Evolutionary conservation across 2,888 invertebrate genomes (phyloP).

Genomic region (Orgyia antiqua): DNA sequence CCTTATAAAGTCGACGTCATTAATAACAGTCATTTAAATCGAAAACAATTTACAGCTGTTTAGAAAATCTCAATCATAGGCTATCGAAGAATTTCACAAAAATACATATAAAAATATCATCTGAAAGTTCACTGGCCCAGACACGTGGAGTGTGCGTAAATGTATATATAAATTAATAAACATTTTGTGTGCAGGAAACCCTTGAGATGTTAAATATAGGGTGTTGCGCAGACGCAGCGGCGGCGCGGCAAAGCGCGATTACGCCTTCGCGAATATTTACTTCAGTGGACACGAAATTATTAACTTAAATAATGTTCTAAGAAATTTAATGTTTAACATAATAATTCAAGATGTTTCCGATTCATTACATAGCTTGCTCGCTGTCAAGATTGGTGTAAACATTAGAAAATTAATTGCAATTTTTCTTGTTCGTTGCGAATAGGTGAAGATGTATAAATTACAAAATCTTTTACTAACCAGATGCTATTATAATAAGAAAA

Average conservation of each 20-base stretch:
- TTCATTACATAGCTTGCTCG: constrained; percentile 27
- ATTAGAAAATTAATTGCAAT: constrained; percentile 13
- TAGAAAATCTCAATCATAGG: constrained; percentile 26
- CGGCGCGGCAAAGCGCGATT: constrained; percentile 39
- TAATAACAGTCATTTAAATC: too few relatives aligned
- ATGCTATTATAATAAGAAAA: too few relatives aligned
- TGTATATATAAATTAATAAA: constrained; percentile 69
- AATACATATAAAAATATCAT: constrained; percentile 41
- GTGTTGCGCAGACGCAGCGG: constrained; percentile 55
- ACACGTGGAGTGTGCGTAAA: constrained; percentile 64
- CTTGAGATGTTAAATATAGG: constrained; percentile 70
- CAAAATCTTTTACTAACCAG: too few relatives aligned
- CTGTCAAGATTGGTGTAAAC: constrained; percentile 32
- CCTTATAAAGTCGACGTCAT: too few relatives aligned
- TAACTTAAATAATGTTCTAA: constrained; percentile 34
- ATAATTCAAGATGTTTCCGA: constrained; percentile 26
- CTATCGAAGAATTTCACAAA: constrained; percentile 33
- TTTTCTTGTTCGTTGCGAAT: constrained; percentile 9
- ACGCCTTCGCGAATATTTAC: constrained; percentile 57
- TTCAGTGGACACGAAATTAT: constrained; percentile 47
- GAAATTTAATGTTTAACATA: constrained; percentile 30
- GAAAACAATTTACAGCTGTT: constrained; percentile 16
- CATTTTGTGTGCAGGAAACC: constrained; percentile 65
- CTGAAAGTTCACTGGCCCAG: constrained; percentile 50
- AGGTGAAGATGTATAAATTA: too few relatives aligned